Conservation (phyloP, 2,113 vertebrate genomes). For the Todiramphus chloris region DNA sequence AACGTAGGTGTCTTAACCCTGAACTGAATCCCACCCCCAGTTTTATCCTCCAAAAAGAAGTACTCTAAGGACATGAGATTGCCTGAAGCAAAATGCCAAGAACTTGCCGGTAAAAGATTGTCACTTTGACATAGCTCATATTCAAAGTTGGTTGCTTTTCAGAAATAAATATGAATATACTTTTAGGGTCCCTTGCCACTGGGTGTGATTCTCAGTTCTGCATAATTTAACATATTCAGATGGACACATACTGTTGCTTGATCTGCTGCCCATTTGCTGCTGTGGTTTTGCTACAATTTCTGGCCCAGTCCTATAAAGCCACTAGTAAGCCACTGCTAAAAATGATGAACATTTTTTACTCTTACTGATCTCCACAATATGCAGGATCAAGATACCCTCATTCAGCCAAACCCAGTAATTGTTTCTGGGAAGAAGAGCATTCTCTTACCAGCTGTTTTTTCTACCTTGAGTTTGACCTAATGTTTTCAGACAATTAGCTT, state of each 20-base stretch:
- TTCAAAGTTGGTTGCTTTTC: slow-evolving; percentile 14
- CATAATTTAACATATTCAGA: not conserved
- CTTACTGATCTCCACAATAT: not conserved
- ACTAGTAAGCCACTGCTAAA: not conserved
- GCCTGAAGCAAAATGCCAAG: slow-evolving; percentile 26
- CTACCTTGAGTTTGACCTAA: slow-evolving; percentile 7
- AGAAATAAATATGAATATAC: not conserved
- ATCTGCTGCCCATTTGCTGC: not conserved
- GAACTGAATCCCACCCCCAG: not conserved
- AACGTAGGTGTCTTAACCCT: slow-evolving; percentile 32
- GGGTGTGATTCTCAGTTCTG: not conserved
- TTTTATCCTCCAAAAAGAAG: not conserved
- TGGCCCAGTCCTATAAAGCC: not conserved
- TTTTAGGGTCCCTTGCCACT: not conserved
- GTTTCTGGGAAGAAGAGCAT: not conserved
- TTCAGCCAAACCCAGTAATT: not conserved
- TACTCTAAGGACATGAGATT: slow-evolving; percentile 23
- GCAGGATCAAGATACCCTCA: not conserved
- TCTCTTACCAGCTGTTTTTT: not conserved
- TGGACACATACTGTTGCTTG: not conserved
- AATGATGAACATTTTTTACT: not conserved
- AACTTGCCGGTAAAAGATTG: slow-evolving; percentile 22
- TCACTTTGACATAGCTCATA: slow-evolving; percentile 34
- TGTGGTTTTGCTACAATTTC: not conserved
- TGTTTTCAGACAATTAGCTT: slow-evolving; percentile 30